Percentiles rank a stretch among this genome's conserved stretches.
These are phyloP conservation scores for Drosophila gaucha DNA, from an alignment of 2,888 invertebrate species.

Conservation along the genomic window DNA sequence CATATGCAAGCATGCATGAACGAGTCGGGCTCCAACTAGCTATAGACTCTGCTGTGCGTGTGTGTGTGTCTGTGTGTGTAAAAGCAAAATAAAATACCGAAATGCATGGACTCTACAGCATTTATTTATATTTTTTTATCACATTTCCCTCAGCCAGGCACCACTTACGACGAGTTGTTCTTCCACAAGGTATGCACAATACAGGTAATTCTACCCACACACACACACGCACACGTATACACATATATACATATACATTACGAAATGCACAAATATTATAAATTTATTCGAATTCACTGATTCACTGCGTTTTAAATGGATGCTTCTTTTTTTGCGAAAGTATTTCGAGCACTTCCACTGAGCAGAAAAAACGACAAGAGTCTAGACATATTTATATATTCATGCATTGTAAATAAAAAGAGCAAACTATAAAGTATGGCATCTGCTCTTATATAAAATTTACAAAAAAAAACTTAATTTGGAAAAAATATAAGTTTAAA, in stretches of 20 bases:
- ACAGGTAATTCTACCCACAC: conserved; percentile 12
- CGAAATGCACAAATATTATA: conserved; percentile 6
- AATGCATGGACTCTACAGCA: conserved; percentile 35
- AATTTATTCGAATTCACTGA: conserved; percentile 18
- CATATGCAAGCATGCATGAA: conserved; percentile 29
- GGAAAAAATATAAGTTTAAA: too few species aligned
- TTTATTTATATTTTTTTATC: conserved; percentile 47
- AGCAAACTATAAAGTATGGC: too few species aligned
- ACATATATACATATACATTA: background rate
- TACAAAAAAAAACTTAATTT: too few species aligned
- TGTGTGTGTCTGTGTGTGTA: conserved; percentile 4
- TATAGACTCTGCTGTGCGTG: background rate
- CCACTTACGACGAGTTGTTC: background rate
- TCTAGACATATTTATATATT: background rate
- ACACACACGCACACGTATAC: background rate
- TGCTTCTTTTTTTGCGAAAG: background rate
- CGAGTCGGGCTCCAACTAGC: conserved; percentile 7
- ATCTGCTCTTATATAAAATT: too few species aligned
- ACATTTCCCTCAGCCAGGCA: background rate
- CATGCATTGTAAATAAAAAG: background rate
- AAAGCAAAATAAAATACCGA: conserved; percentile 57
- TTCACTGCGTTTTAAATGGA: background rate
- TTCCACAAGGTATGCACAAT: conserved; percentile 28
- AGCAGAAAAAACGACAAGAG: background rate
- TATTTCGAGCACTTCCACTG: background rate